A percentile compares a stretch with the other conserved stretches of the same genome.
Evolutionary conservation across 2,113 vertebrate species (phyloP).

Genomic region (Lampris incognitus): DNA sequence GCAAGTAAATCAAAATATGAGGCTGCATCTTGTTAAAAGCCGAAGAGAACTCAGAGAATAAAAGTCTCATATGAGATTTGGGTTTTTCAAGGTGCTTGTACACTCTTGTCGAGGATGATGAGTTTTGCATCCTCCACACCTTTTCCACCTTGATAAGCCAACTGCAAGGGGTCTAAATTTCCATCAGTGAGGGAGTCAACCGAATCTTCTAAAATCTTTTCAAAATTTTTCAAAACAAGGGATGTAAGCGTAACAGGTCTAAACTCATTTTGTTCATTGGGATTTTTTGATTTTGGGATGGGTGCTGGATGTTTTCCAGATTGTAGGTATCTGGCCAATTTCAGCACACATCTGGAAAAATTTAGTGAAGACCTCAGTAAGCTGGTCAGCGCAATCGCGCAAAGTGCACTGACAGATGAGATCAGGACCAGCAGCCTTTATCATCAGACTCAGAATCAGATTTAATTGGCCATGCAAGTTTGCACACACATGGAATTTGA

Average conservation of each 20-base stretch:
- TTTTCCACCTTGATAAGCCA: too few relatives aligned
- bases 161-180: too few relatives aligned
- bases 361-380: constrained; percentile 8
- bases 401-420: not conserved
- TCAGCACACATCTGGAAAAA: constrained; percentile 16
- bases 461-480: not conserved
- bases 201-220: not conserved
- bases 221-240: not conserved
- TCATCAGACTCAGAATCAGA: too few relatives aligned
- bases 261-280: not conserved
- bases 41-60: too few relatives aligned
- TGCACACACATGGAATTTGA: not conserved
- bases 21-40: not conserved
- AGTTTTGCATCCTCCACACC: too few relatives aligned
- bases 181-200: not conserved
- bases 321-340: constrained; percentile 3
- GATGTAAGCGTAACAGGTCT: not conserved
- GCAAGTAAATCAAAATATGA: not conserved
- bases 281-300: too few relatives aligned
- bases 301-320: constrained; percentile 12
- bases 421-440: too few relatives aligned
- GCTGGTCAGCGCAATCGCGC: not conserved
- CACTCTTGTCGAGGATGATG: too few relatives aligned
- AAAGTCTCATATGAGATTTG: too few relatives aligned
- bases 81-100: not conserved